Evolutionary conservation across 2,113 vertebrate species (phyloP), one percentile per base, ranked within the genome.

Genomic region (Illadopsis cleaveri): DNA sequence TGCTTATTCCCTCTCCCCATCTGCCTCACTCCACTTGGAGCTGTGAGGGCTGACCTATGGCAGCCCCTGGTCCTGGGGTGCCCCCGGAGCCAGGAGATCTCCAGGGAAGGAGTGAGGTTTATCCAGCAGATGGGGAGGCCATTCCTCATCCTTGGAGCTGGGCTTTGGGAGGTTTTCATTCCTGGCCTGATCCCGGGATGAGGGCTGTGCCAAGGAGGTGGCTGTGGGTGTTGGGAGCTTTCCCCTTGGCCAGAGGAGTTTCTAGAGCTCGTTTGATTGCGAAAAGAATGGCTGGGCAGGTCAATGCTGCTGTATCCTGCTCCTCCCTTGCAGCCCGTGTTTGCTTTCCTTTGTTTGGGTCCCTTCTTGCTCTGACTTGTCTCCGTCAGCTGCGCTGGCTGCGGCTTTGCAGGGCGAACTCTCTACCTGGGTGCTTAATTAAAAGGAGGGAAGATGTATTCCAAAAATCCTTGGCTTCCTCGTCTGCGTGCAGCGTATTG

Each of bases 271-370:
- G 27, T 15, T 61, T 27, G 90, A 45, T 89, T 96, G 91, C 11
- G 10, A 66, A 85, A 89, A 91, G 53, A 82, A 87, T 86, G 54
- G 57, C 86, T 44, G 83, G 95, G 94, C 89, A 86, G 91, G 93
- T 92, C 87, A 91, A 0, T 27, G 89, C 61, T 5, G 60, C 84
- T 35, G 88, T 50, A 82, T 95, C 95, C 90, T 93, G 94, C 89
- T 96, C 92, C 83, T 90, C 90, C 92, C 93, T 58, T 40, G 8
- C 50, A 78, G 82, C 58, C 86, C 23, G 3, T 40, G 57, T 93
- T 95, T 82, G 86, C 92, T 90, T 89, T 72, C 93, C 87, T 94
- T 93, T 93, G 92, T 91, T 69, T 91, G 89, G 94, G 82, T 56
- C 76, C 30, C 3, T 19, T 91, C 94, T 88, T 97, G 96, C 87